Evolutionary conservation across 2,113 vertebrate species (phyloP).

Genomic region (Polyodon spathula): DNA sequence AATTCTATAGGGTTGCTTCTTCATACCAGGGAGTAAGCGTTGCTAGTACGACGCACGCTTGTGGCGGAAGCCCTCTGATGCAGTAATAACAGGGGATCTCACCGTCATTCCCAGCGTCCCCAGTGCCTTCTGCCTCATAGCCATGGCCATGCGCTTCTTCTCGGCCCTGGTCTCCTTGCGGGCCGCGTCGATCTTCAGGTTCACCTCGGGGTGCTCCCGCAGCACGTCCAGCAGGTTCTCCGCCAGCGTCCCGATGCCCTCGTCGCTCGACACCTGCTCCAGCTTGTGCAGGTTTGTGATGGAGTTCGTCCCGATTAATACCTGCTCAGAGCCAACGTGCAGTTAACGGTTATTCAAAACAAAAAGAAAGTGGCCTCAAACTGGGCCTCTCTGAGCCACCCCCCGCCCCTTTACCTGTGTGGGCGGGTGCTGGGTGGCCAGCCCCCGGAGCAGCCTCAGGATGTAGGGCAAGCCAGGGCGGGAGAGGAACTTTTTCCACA

Average conservation of each 20-base stretch:
- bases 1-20: not conserved
- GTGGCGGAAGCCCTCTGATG: not conserved
- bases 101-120: conserved; percentile 98
- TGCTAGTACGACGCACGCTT: too few relatives aligned
- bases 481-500: conserved; percentile 97
- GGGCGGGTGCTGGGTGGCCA: conserved; percentile 88
- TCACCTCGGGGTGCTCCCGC: conserved; percentile 84
- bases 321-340: conserved; percentile 57
- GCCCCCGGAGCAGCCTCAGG: conserved; percentile 83
- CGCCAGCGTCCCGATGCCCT: conserved; percentile 90
- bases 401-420: not conserved
- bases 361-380: too few relatives aligned
- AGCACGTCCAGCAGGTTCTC: conserved; percentile 94
- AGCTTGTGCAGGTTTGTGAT: conserved; percentile 95
- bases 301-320: conserved; percentile 88
- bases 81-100: conserved; percentile 16
- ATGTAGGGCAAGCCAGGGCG: conserved; percentile 94
- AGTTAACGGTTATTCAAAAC: too few relatives aligned
- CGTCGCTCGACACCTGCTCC: conserved; percentile 97
- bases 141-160: conserved; percentile 98
- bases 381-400: too few relatives aligned
- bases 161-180: conserved; percentile 87
- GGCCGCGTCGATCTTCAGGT: conserved; percentile 91
- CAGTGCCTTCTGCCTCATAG: conserved; percentile 94
- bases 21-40: not conserved